Base-by-base conservation (phyloP, 1,140 invertebrate species). In the Hirudo medicinalis region DNA sequence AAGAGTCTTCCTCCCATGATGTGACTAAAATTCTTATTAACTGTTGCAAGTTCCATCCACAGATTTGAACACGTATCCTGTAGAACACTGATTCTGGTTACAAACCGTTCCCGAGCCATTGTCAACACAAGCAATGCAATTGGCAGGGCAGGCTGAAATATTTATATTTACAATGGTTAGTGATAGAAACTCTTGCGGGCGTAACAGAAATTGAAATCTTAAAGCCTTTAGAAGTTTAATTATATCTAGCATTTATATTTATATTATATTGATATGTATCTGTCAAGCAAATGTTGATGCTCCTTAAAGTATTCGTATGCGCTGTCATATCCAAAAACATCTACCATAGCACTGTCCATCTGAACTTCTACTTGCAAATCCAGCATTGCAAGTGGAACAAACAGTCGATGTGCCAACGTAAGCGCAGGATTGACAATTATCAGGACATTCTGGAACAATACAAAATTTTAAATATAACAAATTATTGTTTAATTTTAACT, bases 31-130 rank as follows among this genome's bases (percentile, higher is more conserved):
- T 22, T 29, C 22, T 6, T 17, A n/a, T 17, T 70, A 49, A 70
- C 69, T 53, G n/a, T 70, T 70, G 49, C 69, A 70, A 20, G 69
- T 70, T 40, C 69, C 69, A 53, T 70, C 69, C 15, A 25, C 32
- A 53, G 49, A 36, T 53, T 53, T 70, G 69, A 70, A 70, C 22
- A 70, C 22, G 69, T 70, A 70, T 22, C 69, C 53, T 53, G 9
- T 1, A 19, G 69, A 2, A 53, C 69, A 70, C 19, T 54, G 40
- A n/a, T 54, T 70, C 36, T 54, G 25, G 17, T 53, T 54, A 43
- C 69, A 70, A 22, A 53, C 36, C 40, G 69, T 70, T 49, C 69
- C 49, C 43, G 69, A 53, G n/a, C 69, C 69, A 54, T 5, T 70
- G 22, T 70, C 69, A 54, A 13, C n/a, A 54, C 69, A 70, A 25